Percentiles rank a stretch among this genome's conserved stretches.
phyloP scores from a whole-genome alignment of 2,113 vertebrate species.

The Lophochroa leadbeateri region DNA sequence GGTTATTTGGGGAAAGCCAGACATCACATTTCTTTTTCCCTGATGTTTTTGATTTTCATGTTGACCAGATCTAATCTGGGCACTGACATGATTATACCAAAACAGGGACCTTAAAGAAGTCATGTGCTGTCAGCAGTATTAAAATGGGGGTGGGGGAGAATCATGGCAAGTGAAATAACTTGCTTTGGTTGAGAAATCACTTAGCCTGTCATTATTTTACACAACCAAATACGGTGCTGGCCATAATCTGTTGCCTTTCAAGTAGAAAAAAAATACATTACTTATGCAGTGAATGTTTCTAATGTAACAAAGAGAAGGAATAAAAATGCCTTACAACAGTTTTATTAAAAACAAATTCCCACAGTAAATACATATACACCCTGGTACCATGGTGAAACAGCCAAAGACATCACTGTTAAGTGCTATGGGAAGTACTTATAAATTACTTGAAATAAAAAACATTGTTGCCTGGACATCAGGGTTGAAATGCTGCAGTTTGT shows the following conservation, averaged over 20 bases:
- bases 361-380: constrained; percentile 86
- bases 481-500: constrained; percentile 93
- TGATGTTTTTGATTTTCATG: too few relatives aligned
- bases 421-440: constrained; percentile 86
- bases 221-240: constrained; percentile 55
- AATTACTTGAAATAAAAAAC: constrained; percentile 88
- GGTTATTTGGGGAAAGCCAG: too few relatives aligned
- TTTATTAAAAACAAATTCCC: constrained; percentile 90
- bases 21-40: too few relatives aligned
- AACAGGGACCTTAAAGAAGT: too few relatives aligned
- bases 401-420: constrained; percentile 81
- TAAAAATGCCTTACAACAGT: constrained; percentile 82
- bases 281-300: constrained; percentile 81
- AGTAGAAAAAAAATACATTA: constrained; percentile 76
- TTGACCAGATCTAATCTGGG: too few relatives aligned
- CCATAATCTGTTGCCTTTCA: constrained; percentile 78
- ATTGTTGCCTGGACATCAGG: constrained; percentile 94
- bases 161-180: constrained; percentile 39
- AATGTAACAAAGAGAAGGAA: constrained; percentile 83
- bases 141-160: background rate
- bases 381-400: constrained; percentile 75
- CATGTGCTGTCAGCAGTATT: too few relatives aligned
- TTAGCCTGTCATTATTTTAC: constrained; percentile 44
- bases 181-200: constrained; percentile 55
- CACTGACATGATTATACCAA: too few relatives aligned